Evolutionary conservation across 2,888 invertebrate species (phyloP).

Genomic region (Odontocolon sp.): DNA sequence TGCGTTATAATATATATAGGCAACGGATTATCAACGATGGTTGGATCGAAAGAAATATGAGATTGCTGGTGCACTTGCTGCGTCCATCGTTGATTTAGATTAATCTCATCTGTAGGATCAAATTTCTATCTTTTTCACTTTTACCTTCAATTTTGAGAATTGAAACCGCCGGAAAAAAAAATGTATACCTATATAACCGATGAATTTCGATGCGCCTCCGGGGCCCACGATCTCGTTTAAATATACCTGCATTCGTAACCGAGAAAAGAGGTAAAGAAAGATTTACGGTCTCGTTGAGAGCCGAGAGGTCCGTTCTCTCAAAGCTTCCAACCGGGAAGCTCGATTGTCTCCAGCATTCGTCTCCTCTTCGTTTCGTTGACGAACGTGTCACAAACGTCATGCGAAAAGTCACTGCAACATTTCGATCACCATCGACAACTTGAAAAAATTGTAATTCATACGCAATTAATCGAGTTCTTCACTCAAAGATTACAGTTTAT

Average conservation of each 20-base stretch:
- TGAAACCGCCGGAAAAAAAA: no score
- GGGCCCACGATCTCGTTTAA: constrained; percentile 58
- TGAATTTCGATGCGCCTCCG: constrained; percentile 34
- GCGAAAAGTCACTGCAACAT: neutral
- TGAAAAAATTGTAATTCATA: neutral
- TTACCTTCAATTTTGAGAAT: no score
- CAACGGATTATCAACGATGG: no score
- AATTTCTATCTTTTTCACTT: no score
- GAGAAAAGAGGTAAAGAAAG: constrained; percentile 34
- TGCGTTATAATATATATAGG: no score
- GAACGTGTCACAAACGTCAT: neutral
- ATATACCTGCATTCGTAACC: constrained; percentile 51
- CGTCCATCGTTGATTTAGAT: no score
- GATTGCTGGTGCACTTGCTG: no score
- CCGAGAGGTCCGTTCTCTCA: constrained; percentile 55
- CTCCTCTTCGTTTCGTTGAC: neutral
- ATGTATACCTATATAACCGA: no score
- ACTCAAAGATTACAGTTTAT: constrained; percentile 22
- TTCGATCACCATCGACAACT: neutral
- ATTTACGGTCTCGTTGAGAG: constrained; percentile 57
- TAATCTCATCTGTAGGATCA: no score
- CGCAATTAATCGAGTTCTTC: neutral
- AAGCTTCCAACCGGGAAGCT: no score
- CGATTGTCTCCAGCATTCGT: neutral
- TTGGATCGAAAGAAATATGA: no score